Base-by-base conservation (phyloP, 2,888 invertebrate species). In the Volucella bombylans region DNA sequence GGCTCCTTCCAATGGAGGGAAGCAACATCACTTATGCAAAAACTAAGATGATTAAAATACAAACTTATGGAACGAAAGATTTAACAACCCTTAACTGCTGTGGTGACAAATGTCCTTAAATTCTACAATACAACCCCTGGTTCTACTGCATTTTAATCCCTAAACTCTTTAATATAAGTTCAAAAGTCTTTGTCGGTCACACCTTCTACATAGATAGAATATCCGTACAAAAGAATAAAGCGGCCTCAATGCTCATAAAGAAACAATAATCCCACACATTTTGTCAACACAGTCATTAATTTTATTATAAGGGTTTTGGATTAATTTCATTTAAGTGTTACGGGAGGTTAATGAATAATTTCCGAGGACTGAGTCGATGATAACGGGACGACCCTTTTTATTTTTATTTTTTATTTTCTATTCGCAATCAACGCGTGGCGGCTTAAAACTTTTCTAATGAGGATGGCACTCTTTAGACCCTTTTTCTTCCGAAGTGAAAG, bases 251-350 rank as follows among this genome's bases (percentile, higher is more conserved):
- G 18, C 47, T 54, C 55, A n/a, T 39, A 47, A 47, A 73, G 52
- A 31, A 55, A 47, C 64, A 73, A 64, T 55, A 54, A 73, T 64
- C 62, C 39, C 31, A 31, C 31, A 6, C 31, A 31, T 31, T 31
- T 57, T 65, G 65, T 74, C 74, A 74, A 74, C 74, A 57, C 14
- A 41, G 41, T 50, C 65, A 74, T 73, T 65, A 65, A 57, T 57
- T 43, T 14, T 65, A 57, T 14, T 49, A 65, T 57, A 65, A 49
- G 65, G 65, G 31, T 41, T 50, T 31, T 12, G 49, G 23, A 65
- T 74, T 65, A 65, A 74, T 57, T 65, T 38, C 55, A 74, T 74
- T 74, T 55, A 31, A 43, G 23, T 55, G 71, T 50, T 71, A 71
- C 12, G 55, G 59, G 49, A 41, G 41, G 50, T 41, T 41, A 57